Base-by-base conservation (phyloP, 23 tunicate species). In the Ascidia mentula region DNA sequence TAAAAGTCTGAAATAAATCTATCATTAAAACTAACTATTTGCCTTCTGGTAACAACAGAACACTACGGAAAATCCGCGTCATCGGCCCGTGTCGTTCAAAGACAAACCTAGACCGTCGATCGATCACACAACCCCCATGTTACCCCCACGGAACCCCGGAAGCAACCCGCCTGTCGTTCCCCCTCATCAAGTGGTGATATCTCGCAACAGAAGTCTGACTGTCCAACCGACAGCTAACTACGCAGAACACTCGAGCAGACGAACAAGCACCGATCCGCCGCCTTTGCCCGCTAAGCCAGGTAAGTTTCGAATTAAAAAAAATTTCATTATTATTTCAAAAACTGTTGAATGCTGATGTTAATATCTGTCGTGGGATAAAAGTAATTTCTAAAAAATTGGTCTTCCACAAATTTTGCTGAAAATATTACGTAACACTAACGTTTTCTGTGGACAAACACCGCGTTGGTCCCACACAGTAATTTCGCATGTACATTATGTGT, bases 11-110 rank as follows among this genome's bases (percentile, higher is more conserved):
- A n/a, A n/a, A n/a, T n/a, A n/a, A n/a, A n/a, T n/a, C n/a, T n/a
- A n/a, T n/a, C n/a, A n/a, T n/a, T n/a, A n/a, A n/a, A n/a, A n/a
- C n/a, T n/a, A n/a, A n/a, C n/a, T n/a, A n/a, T n/a, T n/a, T n/a
- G n/a, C n/a, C 24, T 53, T 53, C 65, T 20, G 65, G 65, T 3
- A 53, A 53, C 65, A 53, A 26, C 65, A 53, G 65, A 53, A 53
- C 17, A 71, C 39, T 36, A 36, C 18, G 13, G 77, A 73, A n/a
- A 9, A 40, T 40, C 40, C 26, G 8, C 77, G 89, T 24, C 78
- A 69, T 12, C 72, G 96, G 36, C 89, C 86, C 6, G 20, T 81
- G 24, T 89, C 95, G 18, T 90, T 90, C 83, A 84, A 80, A 46
- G 96, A 90, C 0, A 80, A 89, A 18, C 70, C 78, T 26, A 77